Base-by-base conservation (phyloP, 1,140 invertebrate genomes). In the Hermatobates lingyangjiaoensis region DNA sequence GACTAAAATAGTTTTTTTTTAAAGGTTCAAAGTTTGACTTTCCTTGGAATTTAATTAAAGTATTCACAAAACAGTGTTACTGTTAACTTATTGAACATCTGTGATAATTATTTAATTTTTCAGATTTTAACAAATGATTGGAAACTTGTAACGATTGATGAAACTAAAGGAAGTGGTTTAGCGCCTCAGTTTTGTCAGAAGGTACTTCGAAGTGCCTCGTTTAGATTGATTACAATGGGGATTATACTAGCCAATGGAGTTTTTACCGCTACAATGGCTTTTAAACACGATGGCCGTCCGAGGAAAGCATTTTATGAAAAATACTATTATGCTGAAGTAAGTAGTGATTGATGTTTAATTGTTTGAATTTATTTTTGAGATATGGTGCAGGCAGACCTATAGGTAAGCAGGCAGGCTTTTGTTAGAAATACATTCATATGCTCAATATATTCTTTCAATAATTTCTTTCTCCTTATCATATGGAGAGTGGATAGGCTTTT, bases 191-290 rank as follows among this genome's bases (percentile, higher is more conserved):
- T 84, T 28, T 90, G 88, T 60, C 89, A 90, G 61, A 76, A 77
- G 53, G 80, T 97, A 53, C 70, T 98, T n/a, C 77, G 87, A 28
- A 94, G 88, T 10, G 91, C 93, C 0, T 82, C 83, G 54, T 88
- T 87, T 67, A 83, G 95, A 3, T 79, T 95, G 55, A 69, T 96
- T 34, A 83, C 97, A 0, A 94, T 99, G 81, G 74, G 83, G 3
- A 80, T 94, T 1, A 94, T 98, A 38, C 68, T 99, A 30, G 85
- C 89, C 7, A 97, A 98, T 71, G 93, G 90, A 10, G 79, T 95
- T 28, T 87, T 92, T 5, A 93, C 91, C 7, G 91, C 95, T 1
- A 92, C 87, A n/a, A 88, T 98, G 76, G 80, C 82, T 54, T 97
- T 96, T 66, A 85, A 92, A 64, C 91, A 97, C 61, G 87, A 94